Evolutionary conservation across 2,888 invertebrate genomes (phyloP), one percentile per base, ranked within the genome.

Genomic region (Aporophyla nigra): DNA sequence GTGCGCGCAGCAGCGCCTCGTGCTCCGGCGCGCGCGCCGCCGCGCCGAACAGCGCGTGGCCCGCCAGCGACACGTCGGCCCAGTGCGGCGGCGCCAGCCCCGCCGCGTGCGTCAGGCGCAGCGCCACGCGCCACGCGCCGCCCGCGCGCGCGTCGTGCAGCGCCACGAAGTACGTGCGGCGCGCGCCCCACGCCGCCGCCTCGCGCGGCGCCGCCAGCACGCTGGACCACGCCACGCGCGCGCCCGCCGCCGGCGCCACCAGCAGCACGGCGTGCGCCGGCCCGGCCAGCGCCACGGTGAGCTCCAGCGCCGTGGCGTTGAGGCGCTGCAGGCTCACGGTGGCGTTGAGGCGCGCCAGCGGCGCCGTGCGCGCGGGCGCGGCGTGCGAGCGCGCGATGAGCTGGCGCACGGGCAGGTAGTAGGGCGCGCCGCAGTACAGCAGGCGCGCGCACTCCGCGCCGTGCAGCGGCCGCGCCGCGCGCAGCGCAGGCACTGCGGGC

Each of bases 391-490:
- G 66, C 53, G 24, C 16, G 10, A 65, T 95, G 89, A 98, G 97
- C 70, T 97, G 96, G 78, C 97, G 96, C 86, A 98, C 98, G 56
- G 98, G 98, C 93, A 98, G 97, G 91, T 97, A 97, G 95, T 98
- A 98, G 21, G 98, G 98, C 94, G 98, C 96, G 76, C 98, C 98
- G 94, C 98, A 98, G 94, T 98, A 98, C 85, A 98, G 93, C 93
- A 97, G 97, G 75, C 96, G 94, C 69, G 95, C 93, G 93, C 98
- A 98, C 87, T 97, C 96, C 65, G 16, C 90, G 24, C 33, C 98
- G 98, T 93, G 97, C 94, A 92, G 97, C 95, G 72, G 94, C 92
- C 65, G 95, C 92, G 92, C 98, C 98, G 0, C 14, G 0, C 46
- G 1, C 27, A 71, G n/a, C 54, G 33, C 71, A 1, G 72, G 71